Evolutionary conservation across 2,113 vertebrate genomes (phyloP).

Genomic region (Elgaria multicarinata): DNA sequence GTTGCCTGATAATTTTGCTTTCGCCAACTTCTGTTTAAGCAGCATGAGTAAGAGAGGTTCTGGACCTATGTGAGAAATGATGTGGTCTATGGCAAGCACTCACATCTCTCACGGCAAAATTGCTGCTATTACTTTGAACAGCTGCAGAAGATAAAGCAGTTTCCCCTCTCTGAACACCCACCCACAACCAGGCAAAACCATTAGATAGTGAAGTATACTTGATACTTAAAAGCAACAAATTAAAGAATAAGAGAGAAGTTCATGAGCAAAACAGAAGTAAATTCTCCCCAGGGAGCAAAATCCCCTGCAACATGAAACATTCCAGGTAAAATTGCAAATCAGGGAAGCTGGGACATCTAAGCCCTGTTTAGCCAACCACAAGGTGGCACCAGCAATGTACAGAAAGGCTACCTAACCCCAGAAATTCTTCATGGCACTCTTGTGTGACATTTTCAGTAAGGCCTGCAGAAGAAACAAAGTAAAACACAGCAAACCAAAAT

Average conservation of each 20-base stretch:
- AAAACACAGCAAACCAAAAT: neutral
- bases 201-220: neutral
- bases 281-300: neutral
- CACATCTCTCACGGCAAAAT: neutral
- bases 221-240: neutral
- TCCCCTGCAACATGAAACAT: no score
- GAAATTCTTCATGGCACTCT: neutral
- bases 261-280: neutral
- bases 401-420: neutral
- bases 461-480: neutral
- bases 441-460: neutral
- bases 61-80: neutral
- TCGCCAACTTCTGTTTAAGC: neutral
- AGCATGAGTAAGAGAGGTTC: neutral
- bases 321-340: neutral
- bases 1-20: neutral
- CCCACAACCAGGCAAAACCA: neutral
- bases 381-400: constrained; percentile 1
- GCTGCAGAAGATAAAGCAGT: neutral
- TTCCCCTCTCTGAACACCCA: neutral
- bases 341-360: neutral
- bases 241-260: neutral
- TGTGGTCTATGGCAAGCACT: neutral
- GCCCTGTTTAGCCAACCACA: neutral
- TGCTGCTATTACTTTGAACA: neutral